Evolutionary conservation across 2,888 invertebrate genomes (phyloP).

Genomic region (Rhingia rostrata): DNA sequence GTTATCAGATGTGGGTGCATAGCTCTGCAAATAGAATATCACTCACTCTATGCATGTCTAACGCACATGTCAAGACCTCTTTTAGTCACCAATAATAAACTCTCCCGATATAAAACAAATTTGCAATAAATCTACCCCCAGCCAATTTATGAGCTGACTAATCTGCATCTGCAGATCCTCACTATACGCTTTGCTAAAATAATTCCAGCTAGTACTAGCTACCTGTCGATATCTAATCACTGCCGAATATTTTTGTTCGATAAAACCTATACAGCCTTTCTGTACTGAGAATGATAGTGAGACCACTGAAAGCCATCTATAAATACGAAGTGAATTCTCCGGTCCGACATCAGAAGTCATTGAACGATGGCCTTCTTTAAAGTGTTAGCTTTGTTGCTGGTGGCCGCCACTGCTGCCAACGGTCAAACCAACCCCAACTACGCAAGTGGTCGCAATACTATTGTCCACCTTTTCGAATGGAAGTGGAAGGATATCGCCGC

Average conservation of each 20-base stretch:
- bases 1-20: too few relatives aligned
- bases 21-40: background rate
- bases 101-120: constrained; percentile 21
- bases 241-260: background rate
- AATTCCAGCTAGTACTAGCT: constrained; percentile 7
- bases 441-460: constrained; percentile 85
- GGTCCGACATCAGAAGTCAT: constrained; percentile 18
- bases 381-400: constrained; percentile 37
- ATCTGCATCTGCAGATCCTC: constrained; percentile 36
- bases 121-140: constrained; percentile 16
- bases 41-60: constrained; percentile 10
- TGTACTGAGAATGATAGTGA: constrained; percentile 5
- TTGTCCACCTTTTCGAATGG: constrained; percentile 93
- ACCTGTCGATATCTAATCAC: constrained; percentile 39
- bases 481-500: constrained; percentile 91
- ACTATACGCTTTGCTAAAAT: too few relatives aligned
- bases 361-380: constrained; percentile 47
- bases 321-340: constrained; percentile 30
- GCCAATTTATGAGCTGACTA: constrained; percentile 10
- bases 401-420: constrained; percentile 20
- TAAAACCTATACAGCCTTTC: constrained; percentile 8
- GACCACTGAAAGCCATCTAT: constrained; percentile 21
- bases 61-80: background rate
- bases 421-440: constrained; percentile 79
- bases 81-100: constrained; percentile 26